These are phyloP conservation scores for Sebastiscus tertius DNA, from an alignment of 2,797 vertebrate species.

Conservation along the genomic window DNA sequence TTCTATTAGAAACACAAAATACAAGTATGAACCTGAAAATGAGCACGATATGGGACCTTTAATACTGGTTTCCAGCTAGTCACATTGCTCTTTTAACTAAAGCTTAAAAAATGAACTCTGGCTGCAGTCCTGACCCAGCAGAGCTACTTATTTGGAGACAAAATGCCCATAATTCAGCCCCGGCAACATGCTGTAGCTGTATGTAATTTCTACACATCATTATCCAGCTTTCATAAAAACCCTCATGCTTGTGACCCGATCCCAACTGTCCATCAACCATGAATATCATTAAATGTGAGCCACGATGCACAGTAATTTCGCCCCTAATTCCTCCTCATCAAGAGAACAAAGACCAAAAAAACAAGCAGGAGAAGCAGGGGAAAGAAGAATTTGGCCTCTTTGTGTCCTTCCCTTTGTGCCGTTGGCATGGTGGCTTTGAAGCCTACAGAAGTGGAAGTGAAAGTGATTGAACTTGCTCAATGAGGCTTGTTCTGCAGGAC, in stretches of 20 bases:
- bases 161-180: neutral
- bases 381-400: slow-evolving; percentile 54
- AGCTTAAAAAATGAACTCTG: neutral
- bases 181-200: neutral
- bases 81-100: neutral
- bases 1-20: no score
- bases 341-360: slow-evolving; percentile 66
- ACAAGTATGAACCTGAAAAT: no score
- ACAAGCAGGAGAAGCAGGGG: slow-evolving; percentile 25
- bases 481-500: slow-evolving; percentile 79
- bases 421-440: slow-evolving; percentile 74
- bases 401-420: slow-evolving; percentile 66
- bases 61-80: neutral
- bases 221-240: slow-evolving; percentile 24
- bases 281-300: slow-evolving; percentile 69
- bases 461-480: slow-evolving; percentile 83
- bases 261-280: slow-evolving; percentile 27
- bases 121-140: neutral
- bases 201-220: slow-evolving; percentile 10
- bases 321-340: slow-evolving; percentile 77
- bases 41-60: neutral
- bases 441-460: slow-evolving; percentile 80
- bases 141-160: neutral
- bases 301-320: slow-evolving; percentile 81
- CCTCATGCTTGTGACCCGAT: slow-evolving; percentile 21